phyloP scores from a whole-genome alignment of 1,140 invertebrate species.

The Penaeus indicus region DNA sequence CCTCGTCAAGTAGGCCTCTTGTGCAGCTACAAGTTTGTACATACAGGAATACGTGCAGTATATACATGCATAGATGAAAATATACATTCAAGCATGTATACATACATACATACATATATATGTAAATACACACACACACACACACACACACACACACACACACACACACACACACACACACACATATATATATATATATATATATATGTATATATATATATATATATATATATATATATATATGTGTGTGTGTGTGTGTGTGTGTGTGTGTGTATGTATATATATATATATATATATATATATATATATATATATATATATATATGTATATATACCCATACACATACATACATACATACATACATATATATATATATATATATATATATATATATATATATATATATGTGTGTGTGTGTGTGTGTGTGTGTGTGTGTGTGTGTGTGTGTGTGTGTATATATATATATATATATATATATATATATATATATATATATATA shows the following conservation, averaged over 20 bases:
- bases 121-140: not conserved
- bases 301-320: constrained; percentile 1
- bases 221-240: constrained; percentile 16
- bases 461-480: constrained; percentile 16
- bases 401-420: not conserved
- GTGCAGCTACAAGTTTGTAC: not conserved
- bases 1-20: not conserved
- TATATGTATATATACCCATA: not conserved
- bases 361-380: constrained; percentile 13
- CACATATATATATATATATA: not conserved
- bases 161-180: not conserved
- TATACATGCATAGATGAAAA: not conserved
- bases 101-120: not conserved
- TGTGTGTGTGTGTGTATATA: not conserved
- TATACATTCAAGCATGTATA: not conserved
- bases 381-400: not conserved
- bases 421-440: not conserved
- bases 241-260: not conserved
- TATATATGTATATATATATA: not conserved
- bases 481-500: not conserved
- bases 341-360: not conserved
- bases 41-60: not conserved
- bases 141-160: not conserved
- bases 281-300: constrained; percentile 20
- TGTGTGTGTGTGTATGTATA: not conserved